Evolutionary conservation across 2,797 vertebrate genomes (phyloP).

Genomic region (Eleutherodactylus coqui): DNA sequence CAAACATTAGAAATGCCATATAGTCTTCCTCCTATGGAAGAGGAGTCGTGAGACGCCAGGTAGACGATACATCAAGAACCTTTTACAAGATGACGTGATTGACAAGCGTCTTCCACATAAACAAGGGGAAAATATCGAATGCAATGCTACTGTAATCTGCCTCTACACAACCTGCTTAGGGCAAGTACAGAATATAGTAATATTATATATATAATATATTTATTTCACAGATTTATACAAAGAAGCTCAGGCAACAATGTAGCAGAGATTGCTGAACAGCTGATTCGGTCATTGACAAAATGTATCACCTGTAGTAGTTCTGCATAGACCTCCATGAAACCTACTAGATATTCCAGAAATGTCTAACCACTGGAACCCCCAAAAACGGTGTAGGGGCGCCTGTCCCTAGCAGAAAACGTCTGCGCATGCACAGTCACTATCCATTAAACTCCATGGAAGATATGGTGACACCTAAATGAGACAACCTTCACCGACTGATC

Average conservation of each 20-base stretch:
- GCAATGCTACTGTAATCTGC: not conserved
- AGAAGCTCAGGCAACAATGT: too few species aligned
- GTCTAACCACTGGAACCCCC: too few species aligned
- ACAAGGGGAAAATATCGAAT: too few species aligned
- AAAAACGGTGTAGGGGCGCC: too few species aligned
- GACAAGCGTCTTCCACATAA: not conserved
- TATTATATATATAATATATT: too few species aligned
- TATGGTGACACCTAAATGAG: not conserved
- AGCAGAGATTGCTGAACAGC: too few species aligned
- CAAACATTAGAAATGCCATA: conserved; percentile 7
- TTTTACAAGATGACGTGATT: not conserved
- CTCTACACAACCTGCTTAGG: not conserved
- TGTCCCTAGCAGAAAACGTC: too few species aligned
- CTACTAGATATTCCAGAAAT: not conserved
- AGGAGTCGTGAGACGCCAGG: not conserved
- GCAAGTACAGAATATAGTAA: too few species aligned
- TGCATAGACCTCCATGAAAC: not conserved
- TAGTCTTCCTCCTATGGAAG: not conserved
- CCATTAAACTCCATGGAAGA: not conserved
- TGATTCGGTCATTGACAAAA: too few species aligned
- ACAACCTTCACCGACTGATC: not conserved
- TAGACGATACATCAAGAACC: not conserved
- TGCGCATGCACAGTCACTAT: not conserved
- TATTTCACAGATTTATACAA: too few species aligned
- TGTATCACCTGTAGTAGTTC: not conserved